Evolutionary conservation across 1,140 invertebrate genomes (phyloP), one percentile per base, ranked within the genome.

Genomic region (Procambarus clarkii): DNA sequence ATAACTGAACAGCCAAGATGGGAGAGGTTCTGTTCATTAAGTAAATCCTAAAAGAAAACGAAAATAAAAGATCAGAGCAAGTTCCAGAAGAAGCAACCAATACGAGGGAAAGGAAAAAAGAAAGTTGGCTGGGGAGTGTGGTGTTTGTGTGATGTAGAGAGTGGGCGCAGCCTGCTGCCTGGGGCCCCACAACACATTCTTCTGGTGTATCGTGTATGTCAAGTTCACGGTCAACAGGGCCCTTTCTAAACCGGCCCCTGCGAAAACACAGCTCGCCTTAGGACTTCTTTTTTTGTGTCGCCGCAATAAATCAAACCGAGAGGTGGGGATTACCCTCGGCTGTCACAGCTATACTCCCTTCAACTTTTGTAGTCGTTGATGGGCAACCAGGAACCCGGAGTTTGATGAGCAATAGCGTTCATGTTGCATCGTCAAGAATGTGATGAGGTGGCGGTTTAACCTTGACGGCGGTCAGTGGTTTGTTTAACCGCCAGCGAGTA

Each of bases 181-280:
- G 4, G 11, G 24, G 69, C 69, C 2, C n/a, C 69, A 71, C 69
- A 71, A 71, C 69, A 71, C 69, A 71, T 71, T 71, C 69, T 34
- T 71, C 69, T 71, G 69, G n/a, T 34, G 34, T 34, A 34, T 34
- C 34, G 11, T 71, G n/a, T 71, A n/a, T 71, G 69, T 71, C 69
- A 71, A 71, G 69, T 71, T 71, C 69, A 71, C 69, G 69, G 69
- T 71, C 69, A 71, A 71, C 69, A n/a, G n/a, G 69, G 69, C 69
- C 21, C 21, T 71, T 71, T 71, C 69, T 71, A 71, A 71, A 71
- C 69, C 69, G 69, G 69, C 69, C 11, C n/a, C 69, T 24, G 69
- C 69, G n/a, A 71, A 71, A 71, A 71, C n/a, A 71, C 69, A 24
- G 69, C 0, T 34, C 24, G 69, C 69, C 69, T 71, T 71, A 71